Base-by-base conservation (phyloP, 2,113 vertebrate species). In the Pyrgilauda ruficollis region DNA sequence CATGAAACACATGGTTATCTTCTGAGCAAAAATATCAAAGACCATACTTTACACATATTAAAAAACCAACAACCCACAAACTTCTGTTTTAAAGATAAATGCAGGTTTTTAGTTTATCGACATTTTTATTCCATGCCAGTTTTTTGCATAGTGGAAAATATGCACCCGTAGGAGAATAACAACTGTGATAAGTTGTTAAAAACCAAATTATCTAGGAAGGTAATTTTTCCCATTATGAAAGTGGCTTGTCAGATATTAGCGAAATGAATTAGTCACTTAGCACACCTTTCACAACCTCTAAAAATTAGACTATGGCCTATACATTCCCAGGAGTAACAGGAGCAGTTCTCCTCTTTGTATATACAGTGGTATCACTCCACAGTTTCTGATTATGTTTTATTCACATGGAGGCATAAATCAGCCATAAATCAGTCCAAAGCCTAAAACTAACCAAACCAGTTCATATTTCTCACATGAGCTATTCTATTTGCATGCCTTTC, bases 321-420 rank as follows among this genome's bases (percentile, higher is more conserved):
- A 41, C 10, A 1, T 92, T 91, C 68, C 64, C 56, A 15, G 7
- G 18, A 67, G 23, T 72, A 79, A 67, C 21, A 82, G 66, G 44
- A 87, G 24, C 28, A 73, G 58, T 68, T 84, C 35, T 90, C 28
- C 33, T 84, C 30, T 87, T 81, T 63, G 28, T 88, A 28, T 31
- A 11, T 52, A 77, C 41, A 63, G 39, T 59, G 27, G 30, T 72
- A 77, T 95, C 95, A 92, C 95, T 96, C 90, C 58, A 68, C 92
- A 84, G 83, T 64, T 96, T 92, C 74, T 84, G 90, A 93, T 96
- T 93, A 94, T 73, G 15, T 81, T 91, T 94, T 89, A 67, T 79
- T 87, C 66, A n/a, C 39, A 35, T 64, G 55, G 52, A 64, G 67
- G 70, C 59, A 61, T 81, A 90, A 92, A 77, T 95, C 63, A 52